Base-by-base conservation (phyloP, 2,797 vertebrate genomes). In the Passerculus sandwichensis region DNA sequence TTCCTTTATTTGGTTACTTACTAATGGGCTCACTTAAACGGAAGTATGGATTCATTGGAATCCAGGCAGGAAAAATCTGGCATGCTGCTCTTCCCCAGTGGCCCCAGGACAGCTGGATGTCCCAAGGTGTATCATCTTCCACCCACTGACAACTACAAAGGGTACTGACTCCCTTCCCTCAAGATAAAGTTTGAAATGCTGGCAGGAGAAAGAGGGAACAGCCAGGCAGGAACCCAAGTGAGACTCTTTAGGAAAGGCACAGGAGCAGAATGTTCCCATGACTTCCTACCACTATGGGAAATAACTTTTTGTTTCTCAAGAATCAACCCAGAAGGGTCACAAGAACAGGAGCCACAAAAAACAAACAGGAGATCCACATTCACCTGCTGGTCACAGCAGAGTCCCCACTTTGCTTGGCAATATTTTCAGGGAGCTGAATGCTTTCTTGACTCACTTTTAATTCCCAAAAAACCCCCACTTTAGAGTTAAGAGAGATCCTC, bases 401-500 rank as follows among this genome's bases (percentile, higher is more conserved):
- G 36, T 11, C 22, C 34, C 76, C 22, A 22, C 54, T 91, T 67
- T 23, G 23, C 34, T 18, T 14, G 5, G n/a, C 10, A 78, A 8
- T 32, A 53, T 66, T 85, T 79, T 12, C 61, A 73, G 48, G 1
- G 40, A 88, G 69, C 18, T 62, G 48, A 67, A 92, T 44, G 32
- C 67, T 80, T 91, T 83, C 75, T 40, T n/a, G 40, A 69, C 72
- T 90, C 48, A 34, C 62, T 96, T 83, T 38, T 57, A 75, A 86
- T 17, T 62, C 40, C 76, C 42, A 8, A 70, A 89, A 60, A 60
- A 2, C 0, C 0, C 34, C 36, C 42, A 73, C 81, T 94, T 70
- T 13, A 59, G 21, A 86, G 73, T 78, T 86, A 81, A 91, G 85
- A 95, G 90, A 93, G 80, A 94, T 84, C 54, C 62, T 94, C 67